Evolutionary conservation across 2,888 invertebrate species (phyloP), one percentile per base, ranked within the genome.

Genomic region (Acronicta aceris): DNA sequence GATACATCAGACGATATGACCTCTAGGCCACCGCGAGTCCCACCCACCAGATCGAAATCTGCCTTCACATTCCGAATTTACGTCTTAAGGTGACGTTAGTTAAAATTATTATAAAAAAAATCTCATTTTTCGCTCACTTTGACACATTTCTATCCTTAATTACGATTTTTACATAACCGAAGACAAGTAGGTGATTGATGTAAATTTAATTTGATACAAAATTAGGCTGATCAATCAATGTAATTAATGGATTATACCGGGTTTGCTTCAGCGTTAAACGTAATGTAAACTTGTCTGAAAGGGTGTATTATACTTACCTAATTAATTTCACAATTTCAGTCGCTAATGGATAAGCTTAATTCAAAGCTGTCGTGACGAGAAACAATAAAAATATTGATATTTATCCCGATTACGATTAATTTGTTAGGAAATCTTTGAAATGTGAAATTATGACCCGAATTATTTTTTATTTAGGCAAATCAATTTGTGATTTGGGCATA

Each of bases 191-290:
- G 38, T 74, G 71, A 72, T 65, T 65, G 58, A 72, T 74, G 58
- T 13, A 30, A 33, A 5, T 61, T 59, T 55, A 70, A 65, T 74
- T 74, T 46, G 57, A 53, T 43, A 21, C 25, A 48, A 56, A 72
- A 61, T 70, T 51, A 74, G 48, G 49, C 21, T 58, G 30, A 70
- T 74, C 60, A 59, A 70, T 74, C 65, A 74, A 53, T 48, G 7
- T 65, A 74, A 74, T 57, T 74, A 74, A 72, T 74, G 60, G 53
- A 50, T 61, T 52, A 38, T 9, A 53, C 25, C 16, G 38, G 15
- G 36, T 41, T 51, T 41, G 17, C 45, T n/a, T 50, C 21, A 36
- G 5, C 17, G 52, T 50, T 67, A 47, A 49, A 43, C 17, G 33
- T 16, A 48, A 15, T 43, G 13, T 45, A 17, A 40, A 71, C 15